phyloP scores from a whole-genome alignment of 2,797 vertebrate species.

The Acropternis orthonyx region DNA sequence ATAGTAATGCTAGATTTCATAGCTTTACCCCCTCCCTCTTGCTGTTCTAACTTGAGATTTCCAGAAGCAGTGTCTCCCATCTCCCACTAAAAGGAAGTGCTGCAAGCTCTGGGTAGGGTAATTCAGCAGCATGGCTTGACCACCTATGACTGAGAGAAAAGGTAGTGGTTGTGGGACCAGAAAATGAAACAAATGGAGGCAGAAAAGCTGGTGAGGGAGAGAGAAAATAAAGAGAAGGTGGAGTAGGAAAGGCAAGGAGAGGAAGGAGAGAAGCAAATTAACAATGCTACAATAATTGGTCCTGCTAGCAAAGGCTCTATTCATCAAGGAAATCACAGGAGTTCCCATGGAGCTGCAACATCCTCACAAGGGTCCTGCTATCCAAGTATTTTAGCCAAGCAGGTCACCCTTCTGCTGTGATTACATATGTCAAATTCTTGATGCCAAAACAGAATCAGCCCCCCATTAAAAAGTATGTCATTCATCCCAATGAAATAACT shows the following conservation, averaged over 20 bases:
- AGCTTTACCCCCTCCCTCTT: constrained; percentile 67
- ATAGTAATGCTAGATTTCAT: constrained; percentile 40
- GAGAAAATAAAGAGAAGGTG: background rate
- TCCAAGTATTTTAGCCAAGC: constrained; percentile 14
- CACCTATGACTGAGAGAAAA: constrained; percentile 68
- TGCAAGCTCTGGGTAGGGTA: constrained; percentile 61
- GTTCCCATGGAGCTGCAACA: background rate
- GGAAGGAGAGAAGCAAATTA: constrained; percentile 66
- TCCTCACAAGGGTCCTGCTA: background rate
- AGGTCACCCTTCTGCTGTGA: constrained; percentile 38
- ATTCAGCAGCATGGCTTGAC: constrained; percentile 60
- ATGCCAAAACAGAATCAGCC: background rate
- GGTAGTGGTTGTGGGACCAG: constrained; percentile 45
- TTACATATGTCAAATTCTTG: background rate
- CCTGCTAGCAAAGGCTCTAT: constrained; percentile 18
- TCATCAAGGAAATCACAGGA: background rate
- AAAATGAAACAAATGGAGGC: constrained; percentile 26
- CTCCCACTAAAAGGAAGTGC: constrained; percentile 69
- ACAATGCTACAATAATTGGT: constrained; percentile 9
- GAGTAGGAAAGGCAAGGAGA: constrained; percentile 18
- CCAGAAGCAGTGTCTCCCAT: constrained; percentile 69
- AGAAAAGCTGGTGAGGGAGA: background rate
- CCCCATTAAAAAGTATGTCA: background rate
- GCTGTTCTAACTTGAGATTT: constrained; percentile 69
- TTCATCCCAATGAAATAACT: background rate